These are phyloP conservation scores for Neodiprion virginianus DNA, from an alignment of 1,140 invertebrate genomes.

Conservation along the genomic window DNA sequence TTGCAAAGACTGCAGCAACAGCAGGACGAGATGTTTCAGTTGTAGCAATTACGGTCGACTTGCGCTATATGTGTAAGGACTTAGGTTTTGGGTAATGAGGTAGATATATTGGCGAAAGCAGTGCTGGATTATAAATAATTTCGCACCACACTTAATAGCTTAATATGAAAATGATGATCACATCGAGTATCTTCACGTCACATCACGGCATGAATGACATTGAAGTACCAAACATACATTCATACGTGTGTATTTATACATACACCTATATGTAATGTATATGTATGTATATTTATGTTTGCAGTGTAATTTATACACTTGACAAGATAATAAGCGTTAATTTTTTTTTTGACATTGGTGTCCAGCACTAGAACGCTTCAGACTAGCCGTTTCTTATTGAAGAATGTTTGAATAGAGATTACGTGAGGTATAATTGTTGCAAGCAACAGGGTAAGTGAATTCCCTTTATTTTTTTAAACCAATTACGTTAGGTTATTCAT, in stretches of 20 bases:
- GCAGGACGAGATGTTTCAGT: conserved; percentile 89
- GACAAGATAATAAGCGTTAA: neutral
- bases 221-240: neutral
- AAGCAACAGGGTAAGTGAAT: neutral
- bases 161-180: neutral
- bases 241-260: too few species aligned
- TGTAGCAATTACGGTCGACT: conserved; percentile 69
- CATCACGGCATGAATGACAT: neutral
- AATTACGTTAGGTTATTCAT: neutral
- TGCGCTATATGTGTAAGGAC: conserved; percentile 4
- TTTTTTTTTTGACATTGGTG: neutral
- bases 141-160: neutral
- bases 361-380: neutral
- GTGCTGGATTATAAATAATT: neutral
- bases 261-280: too few species aligned
- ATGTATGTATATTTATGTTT: too few species aligned
- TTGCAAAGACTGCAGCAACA: conserved; percentile 80
- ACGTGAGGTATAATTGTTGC: neutral
- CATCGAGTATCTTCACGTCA: neutral
- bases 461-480: too few species aligned
- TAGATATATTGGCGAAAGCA: neutral
- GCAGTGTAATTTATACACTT: too few species aligned
- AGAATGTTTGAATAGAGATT: too few species aligned
- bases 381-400: neutral
- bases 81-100: neutral